Evolutionary conservation across 2,888 invertebrate species (phyloP).

Genomic region (Spilarctia lutea): DNA sequence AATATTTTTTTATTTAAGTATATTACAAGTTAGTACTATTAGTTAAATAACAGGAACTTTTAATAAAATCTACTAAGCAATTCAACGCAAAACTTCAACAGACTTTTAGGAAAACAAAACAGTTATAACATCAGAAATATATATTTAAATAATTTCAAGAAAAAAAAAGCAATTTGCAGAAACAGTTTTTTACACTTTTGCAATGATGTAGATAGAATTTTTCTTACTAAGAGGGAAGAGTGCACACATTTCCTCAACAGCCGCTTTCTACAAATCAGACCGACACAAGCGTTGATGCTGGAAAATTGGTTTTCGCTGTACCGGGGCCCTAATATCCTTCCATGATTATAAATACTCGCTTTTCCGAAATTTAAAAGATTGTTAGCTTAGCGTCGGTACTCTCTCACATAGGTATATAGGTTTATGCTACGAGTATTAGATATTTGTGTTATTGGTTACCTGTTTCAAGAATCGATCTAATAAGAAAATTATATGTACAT

Average conservation of each 20-base stretch:
- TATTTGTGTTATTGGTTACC: no score
- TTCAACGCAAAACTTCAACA: no score
- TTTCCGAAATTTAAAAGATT: not conserved
- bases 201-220: not conserved
- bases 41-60: no score
- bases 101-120: no score
- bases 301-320: conserved; percentile 5
- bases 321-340: not conserved
- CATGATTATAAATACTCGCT: not conserved
- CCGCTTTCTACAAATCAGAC: not conserved
- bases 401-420: not conserved
- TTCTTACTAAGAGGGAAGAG: not conserved
- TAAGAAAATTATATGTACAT: no score
- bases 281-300: conserved; percentile 2
- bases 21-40: not conserved
- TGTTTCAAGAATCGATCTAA: no score
- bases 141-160: no score
- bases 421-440: not conserved
- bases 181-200: not conserved
- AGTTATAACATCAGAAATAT: no score
- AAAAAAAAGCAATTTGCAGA: not conserved
- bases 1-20: not conserved
- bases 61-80: no score
- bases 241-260: not conserved
- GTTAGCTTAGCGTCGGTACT: not conserved